Base-by-base conservation (phyloP, 2,113 vertebrate species). In the Gnathonemus longibarbis region DNA sequence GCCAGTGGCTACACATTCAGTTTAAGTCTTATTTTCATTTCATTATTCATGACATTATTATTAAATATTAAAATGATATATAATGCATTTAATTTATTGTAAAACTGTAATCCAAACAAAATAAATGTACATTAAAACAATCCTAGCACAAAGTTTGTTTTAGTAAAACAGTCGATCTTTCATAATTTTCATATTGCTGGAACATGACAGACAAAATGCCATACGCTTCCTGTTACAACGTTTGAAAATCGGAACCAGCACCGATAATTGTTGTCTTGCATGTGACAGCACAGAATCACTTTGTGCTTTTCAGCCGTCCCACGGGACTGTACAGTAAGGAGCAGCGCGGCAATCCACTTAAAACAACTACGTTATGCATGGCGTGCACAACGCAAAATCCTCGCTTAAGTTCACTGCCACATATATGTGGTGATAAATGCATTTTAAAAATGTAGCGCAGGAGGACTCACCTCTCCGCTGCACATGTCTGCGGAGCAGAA, bases 391-490 rank as follows among this genome's bases (percentile, higher is more conserved):
- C 5, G 42, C 19, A 3, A 80, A 42, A 19, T 42, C 35, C 35
- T 42, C 74, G 17, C 35, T 13, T 7, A 80, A 80, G 15, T 42
- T 80, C 17, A 80, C 35, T 35, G 74, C 35, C 1, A 19, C 31
- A 42, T 19, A 77, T 19, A 35, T 39, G 9, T 39, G 70, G 11
- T 35, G 70, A 77, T 17, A 66, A 27, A 70, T 13, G 62, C 3
- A 83, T 83, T 83, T 24, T 45, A 8, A 83, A 53, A 42, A 83
- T 45, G 8, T 27, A 83, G 3, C 27, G n/a, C 39, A 83, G 49
- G 21, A 77, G 35, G 62, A 56, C 94, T 94, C 92, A 95, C 95
- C 94, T 93, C 2, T 94, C 87, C 13, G 91, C 91, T 0, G 92
- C 83, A 0, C 53, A 91, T 90, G 84, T 94, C 45, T 90, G 93